Percentiles rank a stretch among this genome's conserved stretches.
Evolutionary conservation across 2,888 invertebrate species (phyloP).

Genomic region (Xestia c-nigrum): DNA sequence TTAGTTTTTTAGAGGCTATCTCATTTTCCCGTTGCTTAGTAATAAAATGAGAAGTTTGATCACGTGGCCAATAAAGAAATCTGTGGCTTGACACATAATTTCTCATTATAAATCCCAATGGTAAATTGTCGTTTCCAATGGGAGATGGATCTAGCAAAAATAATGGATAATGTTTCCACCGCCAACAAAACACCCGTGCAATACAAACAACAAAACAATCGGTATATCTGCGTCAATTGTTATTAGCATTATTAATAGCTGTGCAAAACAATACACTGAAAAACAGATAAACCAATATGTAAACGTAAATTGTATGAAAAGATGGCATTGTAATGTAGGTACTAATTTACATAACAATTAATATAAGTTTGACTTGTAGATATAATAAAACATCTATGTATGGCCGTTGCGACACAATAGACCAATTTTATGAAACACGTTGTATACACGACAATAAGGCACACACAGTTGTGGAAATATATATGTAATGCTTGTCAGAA

Average conservation of each 20-base stretch:
- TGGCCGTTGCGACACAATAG: conserved; percentile 75
- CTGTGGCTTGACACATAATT: no score
- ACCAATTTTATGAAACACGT: conserved; percentile 76
- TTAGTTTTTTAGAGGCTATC: no score
- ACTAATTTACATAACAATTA: conserved; percentile 76
- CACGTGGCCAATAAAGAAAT: no score
- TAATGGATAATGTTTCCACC: conserved; percentile 7
- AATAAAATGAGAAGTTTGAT: no score
- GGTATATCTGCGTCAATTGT: conserved; percentile 72
- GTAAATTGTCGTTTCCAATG: conserved; percentile 2
- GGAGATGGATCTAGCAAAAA: conserved; percentile 7
- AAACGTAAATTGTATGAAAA: conserved; percentile 73
- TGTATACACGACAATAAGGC: conserved; percentile 51
- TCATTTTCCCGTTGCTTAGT: no score
- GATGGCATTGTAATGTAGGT: conserved; percentile 65
- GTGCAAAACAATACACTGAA: conserved; percentile 68
- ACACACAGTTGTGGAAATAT: conserved; percentile 69
- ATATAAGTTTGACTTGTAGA: conserved; percentile 67
- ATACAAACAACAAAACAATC: conserved; percentile 56
- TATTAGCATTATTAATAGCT: conserved; percentile 75
- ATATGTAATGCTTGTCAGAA: conserved; percentile 67
- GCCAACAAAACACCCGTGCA: conserved; percentile 32
- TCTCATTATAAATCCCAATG: neutral
- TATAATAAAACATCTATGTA: conserved; percentile 69
- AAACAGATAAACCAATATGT: conserved; percentile 71